Conservation (phyloP, 2,113 vertebrate genomes). For the Megaceryle torquata region DNA sequence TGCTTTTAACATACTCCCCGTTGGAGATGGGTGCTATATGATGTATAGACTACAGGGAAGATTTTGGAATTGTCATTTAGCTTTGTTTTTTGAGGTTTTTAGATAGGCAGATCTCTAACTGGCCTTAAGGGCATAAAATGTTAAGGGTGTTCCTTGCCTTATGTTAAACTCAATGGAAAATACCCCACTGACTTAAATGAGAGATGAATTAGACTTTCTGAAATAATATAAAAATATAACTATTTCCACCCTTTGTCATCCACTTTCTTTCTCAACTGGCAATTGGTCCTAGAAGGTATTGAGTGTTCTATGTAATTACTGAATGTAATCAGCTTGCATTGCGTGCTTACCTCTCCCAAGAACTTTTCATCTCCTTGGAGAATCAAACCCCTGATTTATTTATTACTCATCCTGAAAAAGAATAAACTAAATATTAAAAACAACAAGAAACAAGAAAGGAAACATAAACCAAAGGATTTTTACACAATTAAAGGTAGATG, state of each 20-base stretch:
- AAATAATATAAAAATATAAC: neutral
- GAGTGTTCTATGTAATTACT: neutral
- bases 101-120: neutral
- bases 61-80: neutral
- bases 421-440: neutral
- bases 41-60: neutral
- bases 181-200: neutral
- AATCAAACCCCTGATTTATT: neutral
- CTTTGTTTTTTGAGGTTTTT: neutral
- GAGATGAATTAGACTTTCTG: neutral
- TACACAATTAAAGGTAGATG: neutral
- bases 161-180: neutral
- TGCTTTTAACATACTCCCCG: neutral
- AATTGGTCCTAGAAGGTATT: neutral
- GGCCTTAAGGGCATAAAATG: neutral
- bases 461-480: neutral
- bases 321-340: neutral
- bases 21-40: neutral
- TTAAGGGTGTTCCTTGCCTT: neutral
- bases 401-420: neutral
- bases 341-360: neutral
- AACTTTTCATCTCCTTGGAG: neutral
- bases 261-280: neutral
- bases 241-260: neutral
- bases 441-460: neutral